Percentiles rank a stretch among this genome's conserved stretches.
These are phyloP conservation scores for Ormyrus labotus DNA, from an alignment of 2,888 invertebrate genomes.

Conservation along the genomic window DNA sequence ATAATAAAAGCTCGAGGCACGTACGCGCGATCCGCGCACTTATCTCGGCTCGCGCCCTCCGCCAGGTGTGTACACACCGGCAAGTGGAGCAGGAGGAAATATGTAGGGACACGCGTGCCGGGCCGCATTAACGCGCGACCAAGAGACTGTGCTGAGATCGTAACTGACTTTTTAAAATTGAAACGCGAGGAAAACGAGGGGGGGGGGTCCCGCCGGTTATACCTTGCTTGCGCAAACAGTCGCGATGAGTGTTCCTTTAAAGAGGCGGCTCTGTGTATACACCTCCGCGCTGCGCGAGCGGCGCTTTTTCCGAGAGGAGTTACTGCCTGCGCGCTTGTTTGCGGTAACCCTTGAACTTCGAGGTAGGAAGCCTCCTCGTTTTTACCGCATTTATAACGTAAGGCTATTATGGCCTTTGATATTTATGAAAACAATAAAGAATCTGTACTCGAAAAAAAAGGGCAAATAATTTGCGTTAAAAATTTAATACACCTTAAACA, in stretches of 20 bases:
- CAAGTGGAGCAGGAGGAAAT: background rate
- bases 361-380: too few species aligned
- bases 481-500: too few species aligned
- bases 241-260: constrained; percentile 19
- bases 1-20: constrained; percentile 12
- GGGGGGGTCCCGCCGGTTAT: background rate
- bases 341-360: too few species aligned
- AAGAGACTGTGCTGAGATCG: constrained; percentile 18
- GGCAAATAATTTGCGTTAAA: too few species aligned
- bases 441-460: too few species aligned
- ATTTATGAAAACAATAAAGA: too few species aligned
- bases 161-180: constrained; percentile 42
- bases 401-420: too few species aligned
- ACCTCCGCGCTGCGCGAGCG: background rate
- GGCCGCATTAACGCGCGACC: background rate
- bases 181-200: constrained; percentile 33
- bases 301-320: constrained; percentile 3
- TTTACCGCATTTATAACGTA: too few species aligned
- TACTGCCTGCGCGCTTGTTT: background rate
- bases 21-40: background rate
- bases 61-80: constrained; percentile 20
- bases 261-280: background rate
- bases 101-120: constrained; percentile 33
- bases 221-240: constrained; percentile 13
- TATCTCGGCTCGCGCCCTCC: constrained; percentile 14